Base-by-base conservation (phyloP, 2,113 vertebrate species). In the Entosphenus tridentatus region DNA sequence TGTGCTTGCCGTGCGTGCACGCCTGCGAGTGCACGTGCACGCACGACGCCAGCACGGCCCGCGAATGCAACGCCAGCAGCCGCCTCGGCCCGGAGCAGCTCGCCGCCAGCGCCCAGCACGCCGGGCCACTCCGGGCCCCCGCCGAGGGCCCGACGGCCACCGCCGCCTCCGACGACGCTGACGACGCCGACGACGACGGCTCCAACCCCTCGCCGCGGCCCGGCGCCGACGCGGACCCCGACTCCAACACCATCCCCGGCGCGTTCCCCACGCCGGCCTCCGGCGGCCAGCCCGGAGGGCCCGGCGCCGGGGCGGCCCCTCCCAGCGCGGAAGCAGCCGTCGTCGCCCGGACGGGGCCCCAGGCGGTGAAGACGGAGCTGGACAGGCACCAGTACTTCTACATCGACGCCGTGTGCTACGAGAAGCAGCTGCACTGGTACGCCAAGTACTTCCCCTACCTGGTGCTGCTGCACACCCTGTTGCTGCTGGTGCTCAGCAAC, bases 361-460 rank as follows among this genome's bases (percentile, higher is more conserved):
- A 39, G 39, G 39, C 39, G 71, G 78, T 82, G 21, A 84, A 79
- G 70, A 90, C 88, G 72, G 78, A 83, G 71, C 74, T 91, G 69
- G 88, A 91, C 75, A 80, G 88, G 56, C 86, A 88, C 73, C 88
- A 91, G 58, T 91, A 91, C 3, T 78, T 81, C 73, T 91, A 85
- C 17, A 80, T 91, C 67, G 89, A 91, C 77, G 80, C 85, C 75
- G 83, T 85, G n/a, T 91, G 87, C 78, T 91, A 90, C 0, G 87
- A 90, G 74, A 79, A 78, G 1, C 83, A 80, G 8, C 82, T 89
- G 10, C 87, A 90, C 74, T 91, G 88, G 88, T 91, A 84, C 0
- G 85, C 85, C 21, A 91, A 91, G 75, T 91, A 82, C 77, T 91
- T 90, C 72, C 87, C 88, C 0, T 91, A 91, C 75, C 79, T 91